These are phyloP conservation scores for Danio aesculapii DNA, from an alignment of 2,797 vertebrate species.

Conservation along the genomic window DNA sequence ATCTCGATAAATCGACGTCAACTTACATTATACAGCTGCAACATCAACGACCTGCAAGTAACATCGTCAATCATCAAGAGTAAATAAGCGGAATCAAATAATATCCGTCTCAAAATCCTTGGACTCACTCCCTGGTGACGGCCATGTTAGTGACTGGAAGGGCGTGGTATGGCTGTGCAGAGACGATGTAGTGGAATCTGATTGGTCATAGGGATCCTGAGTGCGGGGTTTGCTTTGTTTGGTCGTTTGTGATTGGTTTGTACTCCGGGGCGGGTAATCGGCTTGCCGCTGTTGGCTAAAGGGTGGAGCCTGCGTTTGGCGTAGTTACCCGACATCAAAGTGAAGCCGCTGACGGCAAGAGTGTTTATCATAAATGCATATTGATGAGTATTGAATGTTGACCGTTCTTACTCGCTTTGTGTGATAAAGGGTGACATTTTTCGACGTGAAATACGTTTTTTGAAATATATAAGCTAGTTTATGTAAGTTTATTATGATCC, in stretches of 20 bases:
- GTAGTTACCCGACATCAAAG: neutral
- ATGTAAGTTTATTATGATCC: too few species aligned
- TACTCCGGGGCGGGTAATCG: neutral
- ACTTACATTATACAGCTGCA: constrained; percentile 50
- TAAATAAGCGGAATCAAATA: constrained; percentile 5
- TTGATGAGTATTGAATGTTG: neutral
- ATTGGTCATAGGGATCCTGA: constrained; percentile 58
- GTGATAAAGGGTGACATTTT: too few species aligned
- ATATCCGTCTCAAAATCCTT: constrained; percentile 27
- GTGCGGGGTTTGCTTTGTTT: neutral
- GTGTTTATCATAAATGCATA: neutral
- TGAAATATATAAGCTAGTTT: too few species aligned
- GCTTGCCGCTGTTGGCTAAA: neutral
- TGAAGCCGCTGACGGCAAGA: neutral
- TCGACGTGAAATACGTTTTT: too few species aligned
- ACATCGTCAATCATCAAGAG: constrained; percentile 28
- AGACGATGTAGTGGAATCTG: constrained; percentile 9
- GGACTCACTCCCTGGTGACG: constrained; percentile 46
- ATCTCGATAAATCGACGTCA: constrained; percentile 3
- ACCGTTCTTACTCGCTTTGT: too few species aligned
- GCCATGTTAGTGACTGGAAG: constrained; percentile 72
- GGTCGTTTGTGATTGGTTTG: constrained; percentile 61
- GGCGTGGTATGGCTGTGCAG: constrained; percentile 54
- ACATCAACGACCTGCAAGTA: constrained; percentile 24
- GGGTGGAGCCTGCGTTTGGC: neutral